Conservation (phyloP, 2,797 vertebrate species). For the Gorsachius magnificus region DNA sequence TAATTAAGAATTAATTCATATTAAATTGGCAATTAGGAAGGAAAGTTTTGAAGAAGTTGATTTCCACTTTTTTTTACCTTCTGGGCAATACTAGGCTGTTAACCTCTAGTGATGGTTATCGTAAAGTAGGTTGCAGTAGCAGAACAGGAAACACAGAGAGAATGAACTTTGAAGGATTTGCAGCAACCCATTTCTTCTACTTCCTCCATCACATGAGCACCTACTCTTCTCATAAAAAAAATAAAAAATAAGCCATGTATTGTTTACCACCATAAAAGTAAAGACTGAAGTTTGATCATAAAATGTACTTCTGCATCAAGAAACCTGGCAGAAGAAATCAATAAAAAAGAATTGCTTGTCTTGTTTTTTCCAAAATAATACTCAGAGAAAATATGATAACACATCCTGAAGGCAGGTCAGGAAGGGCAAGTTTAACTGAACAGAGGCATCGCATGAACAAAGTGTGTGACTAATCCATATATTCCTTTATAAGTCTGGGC, state of each 20-base stretch:
- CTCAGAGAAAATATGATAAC: slow-evolving; percentile 51
- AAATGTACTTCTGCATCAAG: slow-evolving; percentile 62
- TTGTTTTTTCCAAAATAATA: slow-evolving; percentile 43
- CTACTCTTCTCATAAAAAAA: background rate
- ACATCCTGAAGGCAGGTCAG: slow-evolving; percentile 34
- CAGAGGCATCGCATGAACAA: background rate
- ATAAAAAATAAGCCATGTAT: background rate
- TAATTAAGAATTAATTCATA: background rate
- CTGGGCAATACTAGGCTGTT: background rate
- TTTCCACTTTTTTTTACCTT: background rate
- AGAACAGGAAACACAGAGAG: background rate
- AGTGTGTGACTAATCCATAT: background rate
- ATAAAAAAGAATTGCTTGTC: slow-evolving; percentile 66
- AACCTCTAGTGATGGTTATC: background rate
- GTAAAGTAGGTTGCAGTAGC: background rate
- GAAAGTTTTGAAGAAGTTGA: background rate
- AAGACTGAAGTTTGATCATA: slow-evolving; percentile 52
- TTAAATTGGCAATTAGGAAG: slow-evolving; percentile 52
- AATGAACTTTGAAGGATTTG: background rate
- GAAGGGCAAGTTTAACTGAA: background rate
- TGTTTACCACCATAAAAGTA: slow-evolving; percentile 42
- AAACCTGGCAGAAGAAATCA: slow-evolving; percentile 57
- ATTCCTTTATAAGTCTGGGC: slow-evolving; percentile 5
- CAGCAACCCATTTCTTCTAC: background rate
- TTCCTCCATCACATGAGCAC: background rate